Evolutionary conservation across 2,888 invertebrate species (phyloP).

Genomic region (Meganola albula): DNA sequence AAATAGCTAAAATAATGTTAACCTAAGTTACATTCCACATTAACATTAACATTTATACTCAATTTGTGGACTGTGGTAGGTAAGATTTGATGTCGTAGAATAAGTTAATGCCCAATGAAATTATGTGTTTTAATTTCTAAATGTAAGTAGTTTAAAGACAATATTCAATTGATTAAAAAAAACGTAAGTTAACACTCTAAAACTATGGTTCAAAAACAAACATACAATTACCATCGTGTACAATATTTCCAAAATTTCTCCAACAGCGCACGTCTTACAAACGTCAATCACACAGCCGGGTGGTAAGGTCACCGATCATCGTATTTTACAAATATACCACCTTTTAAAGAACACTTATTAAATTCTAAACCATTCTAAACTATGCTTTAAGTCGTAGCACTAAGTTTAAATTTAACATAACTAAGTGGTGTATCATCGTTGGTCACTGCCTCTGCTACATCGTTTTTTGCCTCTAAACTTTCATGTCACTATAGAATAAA

Average conservation of each 20-base stretch:
- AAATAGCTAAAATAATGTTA: too few species aligned
- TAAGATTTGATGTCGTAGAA: too few species aligned
- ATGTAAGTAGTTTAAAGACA: too few species aligned
- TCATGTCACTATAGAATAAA: constrained; percentile 67
- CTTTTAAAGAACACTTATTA: constrained; percentile 13
- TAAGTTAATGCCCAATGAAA: too few species aligned
- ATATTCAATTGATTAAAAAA: too few species aligned
- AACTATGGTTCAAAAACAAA: too few species aligned
- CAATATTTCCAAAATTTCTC: constrained; percentile 60
- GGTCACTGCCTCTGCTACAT: constrained; percentile 39
- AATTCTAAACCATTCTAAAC: constrained; percentile 25
- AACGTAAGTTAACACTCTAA: too few species aligned
- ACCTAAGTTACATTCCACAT: too few species aligned
- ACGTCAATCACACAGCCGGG: constrained; percentile 68
- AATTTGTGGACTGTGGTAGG: too few species aligned
- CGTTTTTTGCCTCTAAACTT: constrained; percentile 64
- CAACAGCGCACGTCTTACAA: constrained; percentile 59
- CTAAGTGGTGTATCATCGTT: constrained; percentile 28
- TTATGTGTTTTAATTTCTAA: too few species aligned
- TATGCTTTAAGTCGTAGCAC: constrained; percentile 25
- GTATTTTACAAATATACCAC: constrained; percentile 40
- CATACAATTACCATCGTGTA: constrained; percentile 42
- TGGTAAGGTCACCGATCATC: constrained; percentile 68
- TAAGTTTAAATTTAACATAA: constrained; percentile 28
- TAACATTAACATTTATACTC: too few species aligned